A percentile compares a stretch with the other conserved stretches of the same genome.
phyloP scores from a whole-genome alignment of 2,888 invertebrate species.

The Stictocephala bisonia region DNA sequence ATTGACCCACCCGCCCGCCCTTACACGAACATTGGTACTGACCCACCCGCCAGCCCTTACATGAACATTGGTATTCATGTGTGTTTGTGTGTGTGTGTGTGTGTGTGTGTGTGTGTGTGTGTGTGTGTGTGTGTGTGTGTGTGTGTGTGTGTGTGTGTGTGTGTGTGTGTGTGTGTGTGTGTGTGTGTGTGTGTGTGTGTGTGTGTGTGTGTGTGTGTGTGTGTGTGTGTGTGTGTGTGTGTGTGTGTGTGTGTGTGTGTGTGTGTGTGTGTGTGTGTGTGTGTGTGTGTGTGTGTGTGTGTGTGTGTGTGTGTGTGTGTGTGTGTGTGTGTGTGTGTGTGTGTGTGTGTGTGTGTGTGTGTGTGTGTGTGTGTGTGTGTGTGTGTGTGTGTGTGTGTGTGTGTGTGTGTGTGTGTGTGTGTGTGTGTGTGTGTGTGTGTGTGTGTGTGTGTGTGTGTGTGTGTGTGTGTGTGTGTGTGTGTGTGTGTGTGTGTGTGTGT shows the following conservation, averaged over 20 bases:
- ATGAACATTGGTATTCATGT: too few species aligned
- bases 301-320: slow-evolving; percentile 33
- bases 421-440: slow-evolving; percentile 24
- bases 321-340: slow-evolving; percentile 33
- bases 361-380: slow-evolving; percentile 22
- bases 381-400: slow-evolving; percentile 22
- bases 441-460: slow-evolving; percentile 24
- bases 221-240: slow-evolving; percentile 48
- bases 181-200: slow-evolving; percentile 48
- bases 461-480: slow-evolving; percentile 24
- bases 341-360: slow-evolving; percentile 27
- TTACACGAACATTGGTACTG: too few species aligned
- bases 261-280: slow-evolving; percentile 35
- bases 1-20: too few species aligned
- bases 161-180: slow-evolving; percentile 48
- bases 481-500: background rate
- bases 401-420: slow-evolving; percentile 22
- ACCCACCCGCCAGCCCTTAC: too few species aligned
- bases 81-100: slow-evolving; percentile 46
- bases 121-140: slow-evolving; percentile 47
- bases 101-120: slow-evolving; percentile 48
- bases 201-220: slow-evolving; percentile 47
- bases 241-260: slow-evolving; percentile 46
- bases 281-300: slow-evolving; percentile 33
- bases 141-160: slow-evolving; percentile 48